phyloP scores from a whole-genome alignment of 2,888 invertebrate genomes.

The Alitta virens region DNA sequence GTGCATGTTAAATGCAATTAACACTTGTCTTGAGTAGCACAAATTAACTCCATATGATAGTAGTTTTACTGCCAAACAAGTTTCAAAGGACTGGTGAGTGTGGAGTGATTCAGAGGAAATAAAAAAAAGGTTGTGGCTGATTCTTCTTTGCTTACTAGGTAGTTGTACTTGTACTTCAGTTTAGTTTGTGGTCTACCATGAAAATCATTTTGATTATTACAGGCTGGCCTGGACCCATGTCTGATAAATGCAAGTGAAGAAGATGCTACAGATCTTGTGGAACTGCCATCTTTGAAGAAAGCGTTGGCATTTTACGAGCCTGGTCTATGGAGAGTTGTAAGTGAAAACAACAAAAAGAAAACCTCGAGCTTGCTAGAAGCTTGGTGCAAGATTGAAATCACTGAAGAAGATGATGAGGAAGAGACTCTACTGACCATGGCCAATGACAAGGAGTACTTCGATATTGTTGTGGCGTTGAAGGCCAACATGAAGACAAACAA shows the following conservation, averaged over 20 bases:
- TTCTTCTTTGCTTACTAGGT: no score
- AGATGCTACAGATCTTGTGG: not conserved
- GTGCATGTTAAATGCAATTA: no score
- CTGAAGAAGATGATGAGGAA: not conserved
- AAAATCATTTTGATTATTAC: not conserved
- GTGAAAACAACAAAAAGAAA: not conserved
- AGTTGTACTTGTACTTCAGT: no score
- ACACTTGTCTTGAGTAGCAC: no score
- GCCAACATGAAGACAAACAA: not conserved
- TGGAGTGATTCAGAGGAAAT: no score
- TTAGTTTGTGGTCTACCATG: no score
- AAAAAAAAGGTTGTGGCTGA: no score
- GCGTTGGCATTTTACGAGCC: not conserved
- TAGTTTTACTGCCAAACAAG: no score
- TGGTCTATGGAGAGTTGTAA: not conserved
- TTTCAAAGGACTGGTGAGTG: no score
- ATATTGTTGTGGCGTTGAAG: not conserved
- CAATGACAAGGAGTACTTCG: not conserved
- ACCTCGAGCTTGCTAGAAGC: not conserved
- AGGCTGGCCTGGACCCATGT: not conserved
- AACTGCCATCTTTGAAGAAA: not conserved
- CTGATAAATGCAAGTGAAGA: not conserved
- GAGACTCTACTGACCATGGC: not conserved
- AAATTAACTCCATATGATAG: no score
- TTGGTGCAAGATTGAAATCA: not conserved